phyloP scores from a whole-genome alignment of 2,113 vertebrate genomes.

The Pituophis catenifer region DNA sequence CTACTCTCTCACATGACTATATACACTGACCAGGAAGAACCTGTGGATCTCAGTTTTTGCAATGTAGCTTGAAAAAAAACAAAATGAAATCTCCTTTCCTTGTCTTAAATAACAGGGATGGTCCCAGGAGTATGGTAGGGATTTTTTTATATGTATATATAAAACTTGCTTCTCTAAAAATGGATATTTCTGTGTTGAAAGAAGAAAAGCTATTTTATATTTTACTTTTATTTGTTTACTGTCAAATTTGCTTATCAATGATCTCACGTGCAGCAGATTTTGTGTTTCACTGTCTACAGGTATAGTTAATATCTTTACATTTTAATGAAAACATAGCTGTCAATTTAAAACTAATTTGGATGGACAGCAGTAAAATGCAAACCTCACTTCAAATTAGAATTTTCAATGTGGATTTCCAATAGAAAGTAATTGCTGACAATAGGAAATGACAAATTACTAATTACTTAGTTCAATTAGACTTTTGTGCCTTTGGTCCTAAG shows the following conservation, averaged over 20 bases:
- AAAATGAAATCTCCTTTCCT: conserved; percentile 12
- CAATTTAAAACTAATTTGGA: conserved; percentile 87
- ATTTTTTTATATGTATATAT: background rate
- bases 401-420: conserved; percentile 84
- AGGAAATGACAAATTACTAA: conserved; percentile 90
- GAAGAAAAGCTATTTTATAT: conserved; percentile 26
- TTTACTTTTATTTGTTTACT: conserved; percentile 22
- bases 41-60: background rate
- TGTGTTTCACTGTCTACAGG: conserved; percentile 59
- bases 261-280: conserved; percentile 29
- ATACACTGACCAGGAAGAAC: background rate
- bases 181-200: background rate
- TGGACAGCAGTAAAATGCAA: conserved; percentile 84
- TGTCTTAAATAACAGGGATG: conserved; percentile 39
- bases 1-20: background rate
- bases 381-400: conserved; percentile 85
- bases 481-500: conserved; percentile 87
- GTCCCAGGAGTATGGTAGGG: conserved; percentile 33
- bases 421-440: conserved; percentile 89
- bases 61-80: conserved; percentile 3
- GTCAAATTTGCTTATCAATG: conserved; percentile 28
- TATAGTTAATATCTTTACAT: conserved; percentile 72
- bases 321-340: conserved; percentile 82
- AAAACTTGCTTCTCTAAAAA: conserved; percentile 13
- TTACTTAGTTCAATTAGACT: conserved; percentile 89